Conservation (phyloP, 2,113 vertebrate genomes). For the Pterocles gutturalis region DNA sequence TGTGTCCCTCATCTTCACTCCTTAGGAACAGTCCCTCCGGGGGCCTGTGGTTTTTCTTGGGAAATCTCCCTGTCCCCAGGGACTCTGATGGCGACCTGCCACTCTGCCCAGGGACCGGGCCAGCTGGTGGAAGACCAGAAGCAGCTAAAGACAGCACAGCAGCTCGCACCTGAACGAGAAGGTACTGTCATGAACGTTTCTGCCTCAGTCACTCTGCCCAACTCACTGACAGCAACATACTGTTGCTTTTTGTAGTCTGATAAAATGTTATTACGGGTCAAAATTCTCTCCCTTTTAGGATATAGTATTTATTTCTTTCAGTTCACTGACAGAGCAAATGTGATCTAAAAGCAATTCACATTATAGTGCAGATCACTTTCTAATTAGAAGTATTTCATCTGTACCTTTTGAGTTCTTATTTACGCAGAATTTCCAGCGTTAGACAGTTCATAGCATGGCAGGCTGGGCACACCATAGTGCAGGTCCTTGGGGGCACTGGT, state of each 20-base stretch:
- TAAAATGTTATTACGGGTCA: not conserved
- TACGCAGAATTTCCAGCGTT: not conserved
- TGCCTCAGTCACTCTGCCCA: not conserved
- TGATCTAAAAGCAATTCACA: not conserved
- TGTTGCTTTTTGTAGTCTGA: not conserved
- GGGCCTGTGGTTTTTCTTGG: not conserved
- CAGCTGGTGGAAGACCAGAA: not conserved
- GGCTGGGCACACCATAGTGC: not conserved
- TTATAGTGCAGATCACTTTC: not conserved
- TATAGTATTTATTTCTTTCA: not conserved
- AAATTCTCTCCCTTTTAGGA: not conserved
- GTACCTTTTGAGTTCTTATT: not conserved
- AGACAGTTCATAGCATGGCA: rapidly evolving
- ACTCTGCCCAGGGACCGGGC: rapidly evolving
- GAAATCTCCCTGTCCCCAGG: not conserved
- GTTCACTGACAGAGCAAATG: not conserved
- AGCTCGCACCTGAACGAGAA: not conserved
- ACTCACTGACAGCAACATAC: not conserved
- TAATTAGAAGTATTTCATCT: not conserved
- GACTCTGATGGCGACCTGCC: not conserved
- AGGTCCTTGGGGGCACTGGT: not conserved
- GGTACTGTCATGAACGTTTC: not conserved
- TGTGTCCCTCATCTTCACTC: not conserved
- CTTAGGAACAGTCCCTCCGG: not conserved
- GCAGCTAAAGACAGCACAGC: not conserved